Evolutionary conservation across 2,113 vertebrate genomes (phyloP).

Genomic region (Muntiacus muntjak): DNA sequence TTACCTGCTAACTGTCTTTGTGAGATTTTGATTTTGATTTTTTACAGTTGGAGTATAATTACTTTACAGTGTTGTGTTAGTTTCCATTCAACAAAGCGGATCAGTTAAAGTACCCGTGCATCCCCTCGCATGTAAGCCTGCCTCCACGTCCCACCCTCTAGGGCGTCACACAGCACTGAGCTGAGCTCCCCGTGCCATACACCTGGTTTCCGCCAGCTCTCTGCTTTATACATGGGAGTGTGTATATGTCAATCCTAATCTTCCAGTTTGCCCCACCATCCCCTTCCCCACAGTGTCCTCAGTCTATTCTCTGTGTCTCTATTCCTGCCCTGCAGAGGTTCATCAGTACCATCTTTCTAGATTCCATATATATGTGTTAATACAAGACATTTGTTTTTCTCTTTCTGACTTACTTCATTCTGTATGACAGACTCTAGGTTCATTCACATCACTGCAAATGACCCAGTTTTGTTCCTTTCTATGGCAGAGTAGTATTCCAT

Average conservation of each 20-base stretch:
- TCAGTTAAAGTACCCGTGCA: not conserved
- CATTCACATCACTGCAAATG: not conserved
- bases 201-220: accelerated
- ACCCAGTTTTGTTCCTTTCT: not conserved
- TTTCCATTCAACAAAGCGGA: not conserved
- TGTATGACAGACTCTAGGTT: not conserved
- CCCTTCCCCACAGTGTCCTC: not conserved
- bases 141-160: not conserved
- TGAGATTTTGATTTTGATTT: not conserved
- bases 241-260: not conserved
- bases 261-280: accelerated
- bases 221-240: too few species aligned
- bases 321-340: not conserved
- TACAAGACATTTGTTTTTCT: not conserved
- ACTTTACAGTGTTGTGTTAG: not conserved
- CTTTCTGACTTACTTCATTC: not conserved
- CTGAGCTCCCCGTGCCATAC: not conserved
- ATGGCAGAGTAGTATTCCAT: not conserved
- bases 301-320: not conserved
- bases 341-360: not conserved
- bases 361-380: not conserved
- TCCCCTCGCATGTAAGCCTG: not conserved
- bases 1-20: not conserved
- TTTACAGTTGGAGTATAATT: not conserved
- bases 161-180: not conserved